Conservation (phyloP, 2,113 vertebrate genomes). For the Heterotis niloticus region DNA sequence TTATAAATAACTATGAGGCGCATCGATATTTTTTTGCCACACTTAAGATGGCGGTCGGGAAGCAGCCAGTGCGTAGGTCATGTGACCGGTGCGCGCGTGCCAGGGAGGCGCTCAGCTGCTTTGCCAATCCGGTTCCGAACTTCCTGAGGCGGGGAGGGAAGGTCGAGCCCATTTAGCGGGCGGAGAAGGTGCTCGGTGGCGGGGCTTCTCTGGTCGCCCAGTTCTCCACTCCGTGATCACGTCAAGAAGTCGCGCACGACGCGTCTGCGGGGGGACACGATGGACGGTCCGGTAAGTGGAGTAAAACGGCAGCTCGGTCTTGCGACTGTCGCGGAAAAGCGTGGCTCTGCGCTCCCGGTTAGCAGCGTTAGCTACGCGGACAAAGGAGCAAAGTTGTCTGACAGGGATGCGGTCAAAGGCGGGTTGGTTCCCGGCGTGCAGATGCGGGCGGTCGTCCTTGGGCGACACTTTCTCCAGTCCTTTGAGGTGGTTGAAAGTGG, state of each 20-base stretch:
- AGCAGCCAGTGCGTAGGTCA: too few relatives aligned
- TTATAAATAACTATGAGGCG: too few relatives aligned
- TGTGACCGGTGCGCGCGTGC: conserved; percentile 3
- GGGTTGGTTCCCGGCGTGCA: background rate
- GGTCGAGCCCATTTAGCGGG: conserved; percentile 43
- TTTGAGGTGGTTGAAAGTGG: too few relatives aligned
- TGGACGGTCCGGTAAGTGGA: conserved; percentile 66
- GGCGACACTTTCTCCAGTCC: too few relatives aligned
- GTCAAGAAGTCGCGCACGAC: conserved; percentile 3
- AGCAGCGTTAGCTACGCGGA: conserved; percentile 16
- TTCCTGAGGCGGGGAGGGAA: conserved; percentile 53
- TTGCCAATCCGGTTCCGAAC: conserved; percentile 28
- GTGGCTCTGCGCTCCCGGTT: background rate
- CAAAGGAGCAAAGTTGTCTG: conserved; percentile 4
- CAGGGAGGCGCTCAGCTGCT: background rate
- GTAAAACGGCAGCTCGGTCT: conserved; percentile 16
- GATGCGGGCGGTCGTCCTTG: too few relatives aligned
- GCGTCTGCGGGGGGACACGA: conserved; percentile 42
- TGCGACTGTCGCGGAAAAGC: background rate
- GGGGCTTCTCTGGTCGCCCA: conserved; percentile 30
- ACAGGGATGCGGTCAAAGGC: conserved; percentile 12
- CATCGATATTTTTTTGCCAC: too few relatives aligned
- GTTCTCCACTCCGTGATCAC: conserved; percentile 25
- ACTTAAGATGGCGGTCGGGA: too few relatives aligned
- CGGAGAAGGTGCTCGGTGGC: conserved; percentile 42